phyloP scores from a whole-genome alignment of 1,140 invertebrate species.

The Potamilus streckersoni region DNA sequence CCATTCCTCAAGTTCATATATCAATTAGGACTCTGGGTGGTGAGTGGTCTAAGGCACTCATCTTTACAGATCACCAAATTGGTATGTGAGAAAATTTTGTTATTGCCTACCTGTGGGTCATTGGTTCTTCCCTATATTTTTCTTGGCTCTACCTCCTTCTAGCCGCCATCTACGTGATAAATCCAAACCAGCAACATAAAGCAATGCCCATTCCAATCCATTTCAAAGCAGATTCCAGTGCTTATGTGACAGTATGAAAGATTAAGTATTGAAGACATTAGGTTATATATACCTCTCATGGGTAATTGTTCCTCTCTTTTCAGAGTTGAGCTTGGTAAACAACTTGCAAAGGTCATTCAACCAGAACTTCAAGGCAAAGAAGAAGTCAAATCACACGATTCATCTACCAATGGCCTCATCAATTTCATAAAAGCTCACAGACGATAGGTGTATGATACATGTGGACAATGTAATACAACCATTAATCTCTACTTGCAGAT shows the following conservation, averaged over 20 bases:
- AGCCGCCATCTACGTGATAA: no score
- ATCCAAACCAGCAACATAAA: no score
- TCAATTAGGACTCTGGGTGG: no score
- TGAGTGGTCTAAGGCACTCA: no score
- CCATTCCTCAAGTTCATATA: no score
- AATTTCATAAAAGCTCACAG: constrained; percentile 85
- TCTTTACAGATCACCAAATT: no score
- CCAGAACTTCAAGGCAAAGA: constrained; percentile 83
- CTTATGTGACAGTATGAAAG: neutral
- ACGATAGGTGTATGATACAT: constrained; percentile 11
- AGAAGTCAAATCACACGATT: constrained; percentile 80
- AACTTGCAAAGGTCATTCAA: constrained; percentile 97
- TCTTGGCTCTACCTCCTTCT: no score
- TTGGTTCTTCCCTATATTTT: no score
- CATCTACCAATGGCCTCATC: constrained; percentile 94
- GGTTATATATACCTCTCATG: neutral
- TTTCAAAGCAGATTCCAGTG: neutral
- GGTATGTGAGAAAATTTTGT: no score
- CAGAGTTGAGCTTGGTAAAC: constrained; percentile 97
- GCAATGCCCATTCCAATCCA: neutral
- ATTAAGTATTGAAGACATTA: neutral
- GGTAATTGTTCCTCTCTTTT: constrained; percentile 27
- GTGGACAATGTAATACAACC: no score
- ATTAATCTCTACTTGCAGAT: no score
- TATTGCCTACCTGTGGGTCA: no score